Base-by-base conservation (phyloP, 1,140 invertebrate species). In the Microplitis mediator region DNA sequence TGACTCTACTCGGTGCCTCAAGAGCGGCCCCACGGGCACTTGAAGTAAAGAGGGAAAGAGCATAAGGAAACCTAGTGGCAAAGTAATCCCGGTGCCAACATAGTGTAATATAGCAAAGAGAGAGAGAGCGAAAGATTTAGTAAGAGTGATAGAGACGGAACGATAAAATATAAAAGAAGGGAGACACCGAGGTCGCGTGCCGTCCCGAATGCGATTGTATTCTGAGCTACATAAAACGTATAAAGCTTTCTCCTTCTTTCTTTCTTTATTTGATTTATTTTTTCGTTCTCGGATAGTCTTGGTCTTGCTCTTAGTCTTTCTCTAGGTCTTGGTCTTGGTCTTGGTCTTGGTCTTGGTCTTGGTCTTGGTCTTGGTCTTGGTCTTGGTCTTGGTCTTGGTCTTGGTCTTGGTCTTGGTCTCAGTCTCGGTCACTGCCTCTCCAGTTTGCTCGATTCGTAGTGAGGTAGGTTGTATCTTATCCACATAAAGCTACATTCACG, bases 111-210 rank as follows among this genome's bases (percentile, higher is more conserved):
- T 23, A 13, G 52, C 52, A 13, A n/a, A 34, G 52, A 58, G 52
- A 68, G 52, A 68, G 13, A 58, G 14, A 36, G 6, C 39, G 1
- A 6, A 39, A 3, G 36, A 39, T 39, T 39, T 9, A 11, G 39
- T 45, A 52, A 68, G 66, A 67, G 14, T 4, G 35, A 64, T 1
- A 6, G 54, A 60, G 35, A 60, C 5, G 31, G 34, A 61, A 9
- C 23, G 58, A 39, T 34, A 23, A 14, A 60, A 50, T 11, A 4
- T 51, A 51, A 34, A 45, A 52, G 64, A 52, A n/a, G 32, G 32
- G 58, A 66, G 50, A 66, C 34, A 2, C 62, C 35, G 68, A 69
- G 68, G 68, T 69, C 68, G 68, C 68, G 68, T 69, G 68, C 68
- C 68, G 56, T 51, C 39, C 58, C 68, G 45, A 50, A 61, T 56